These are phyloP conservation scores for Mionectes macconnelli DNA, from an alignment of 2,113 vertebrate genomes.

Conservation along the genomic window DNA sequence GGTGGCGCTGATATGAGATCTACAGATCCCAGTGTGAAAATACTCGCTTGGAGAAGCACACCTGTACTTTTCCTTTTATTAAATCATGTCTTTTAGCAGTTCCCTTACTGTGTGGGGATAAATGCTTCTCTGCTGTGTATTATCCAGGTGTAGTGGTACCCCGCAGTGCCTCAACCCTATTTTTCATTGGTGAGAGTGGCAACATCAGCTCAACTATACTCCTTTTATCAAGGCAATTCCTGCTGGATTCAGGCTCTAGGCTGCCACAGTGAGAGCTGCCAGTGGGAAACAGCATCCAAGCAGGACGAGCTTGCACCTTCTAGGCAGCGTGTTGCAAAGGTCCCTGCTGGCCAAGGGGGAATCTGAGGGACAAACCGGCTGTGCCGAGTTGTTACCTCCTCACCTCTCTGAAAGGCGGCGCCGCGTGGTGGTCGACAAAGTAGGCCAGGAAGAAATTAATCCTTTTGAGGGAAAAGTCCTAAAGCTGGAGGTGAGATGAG, in stretches of 20 bases:
- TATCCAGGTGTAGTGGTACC: background rate
- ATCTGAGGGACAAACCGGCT: background rate
- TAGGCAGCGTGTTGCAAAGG: background rate
- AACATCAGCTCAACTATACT: background rate
- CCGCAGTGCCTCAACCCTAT: background rate
- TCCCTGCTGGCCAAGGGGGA: background rate
- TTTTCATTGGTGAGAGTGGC: background rate
- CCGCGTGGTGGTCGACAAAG: fast-evolving
- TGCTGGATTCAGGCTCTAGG: background rate
- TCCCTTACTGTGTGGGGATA: background rate
- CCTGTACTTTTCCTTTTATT: background rate
- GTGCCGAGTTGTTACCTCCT: background rate
- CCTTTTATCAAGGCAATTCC: background rate
- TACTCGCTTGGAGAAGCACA: background rate
- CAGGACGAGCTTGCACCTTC: background rate
- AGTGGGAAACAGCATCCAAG: background rate
- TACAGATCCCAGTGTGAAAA: background rate
- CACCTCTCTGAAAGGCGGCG: background rate
- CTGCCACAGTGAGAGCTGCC: background rate
- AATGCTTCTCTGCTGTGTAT: background rate
- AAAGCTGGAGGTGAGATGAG: background rate
- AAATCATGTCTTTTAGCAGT: background rate
- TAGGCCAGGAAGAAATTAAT: background rate
- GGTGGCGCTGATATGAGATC: background rate
- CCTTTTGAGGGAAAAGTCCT: background rate